Conservation (phyloP, 2,888 invertebrate species). For the Lampropteryx suffumata region DNA sequence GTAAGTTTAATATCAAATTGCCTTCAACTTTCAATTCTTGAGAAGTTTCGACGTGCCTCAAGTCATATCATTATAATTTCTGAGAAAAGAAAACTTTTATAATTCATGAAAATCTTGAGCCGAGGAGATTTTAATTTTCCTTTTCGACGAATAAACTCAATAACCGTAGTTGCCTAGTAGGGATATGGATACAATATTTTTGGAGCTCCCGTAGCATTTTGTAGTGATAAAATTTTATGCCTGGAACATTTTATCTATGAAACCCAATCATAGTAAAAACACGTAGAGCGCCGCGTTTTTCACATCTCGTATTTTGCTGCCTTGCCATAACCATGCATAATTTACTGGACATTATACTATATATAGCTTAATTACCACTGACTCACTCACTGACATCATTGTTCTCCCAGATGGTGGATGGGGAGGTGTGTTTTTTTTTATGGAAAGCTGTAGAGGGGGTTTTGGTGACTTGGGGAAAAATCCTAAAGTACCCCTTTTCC, state of each 20-base stretch:
- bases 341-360: too few species aligned
- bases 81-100: slow-evolving; percentile 6
- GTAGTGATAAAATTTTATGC: slow-evolving; percentile 17
- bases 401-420: too few species aligned
- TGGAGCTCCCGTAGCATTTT: slow-evolving; percentile 14
- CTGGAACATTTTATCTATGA: slow-evolving; percentile 19
- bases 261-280: slow-evolving; percentile 17
- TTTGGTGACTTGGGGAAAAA: too few species aligned
- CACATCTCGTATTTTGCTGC: too few species aligned
- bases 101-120: not conserved
- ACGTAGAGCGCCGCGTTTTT: slow-evolving; percentile 8
- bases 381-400: too few species aligned
- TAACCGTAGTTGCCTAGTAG: slow-evolving; percentile 3
- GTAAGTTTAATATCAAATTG: slow-evolving; percentile 45
- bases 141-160: slow-evolving; percentile 1
- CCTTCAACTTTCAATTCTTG: not conserved
- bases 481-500: too few species aligned
- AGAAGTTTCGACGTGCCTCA: slow-evolving; percentile 1
- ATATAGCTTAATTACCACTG: too few species aligned
- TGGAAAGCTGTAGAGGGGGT: too few species aligned
- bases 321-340: too few species aligned
- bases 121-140: not conserved
- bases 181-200: not conserved
- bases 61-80: slow-evolving; percentile 3
- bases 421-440: too few species aligned